Percentiles rank a stretch among this genome's conserved stretches.
phyloP scores from a whole-genome alignment of 2,113 vertebrate genomes.

The Cromileptes altivelis region DNA sequence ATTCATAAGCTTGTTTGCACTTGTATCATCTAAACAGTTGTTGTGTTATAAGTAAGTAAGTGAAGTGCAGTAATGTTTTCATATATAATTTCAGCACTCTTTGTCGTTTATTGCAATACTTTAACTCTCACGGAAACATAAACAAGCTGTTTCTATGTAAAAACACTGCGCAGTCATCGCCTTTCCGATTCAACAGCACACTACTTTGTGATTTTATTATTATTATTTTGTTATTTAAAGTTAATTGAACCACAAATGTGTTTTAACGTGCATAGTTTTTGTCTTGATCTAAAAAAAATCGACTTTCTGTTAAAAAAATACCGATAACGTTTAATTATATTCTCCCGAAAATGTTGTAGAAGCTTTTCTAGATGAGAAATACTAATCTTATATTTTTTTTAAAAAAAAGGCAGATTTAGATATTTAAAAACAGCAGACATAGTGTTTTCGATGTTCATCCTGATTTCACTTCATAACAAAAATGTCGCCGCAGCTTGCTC shows the following conservation, averaged over 20 bases:
- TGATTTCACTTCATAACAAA: slow-evolving; percentile 68
- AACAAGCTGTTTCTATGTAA: slow-evolving; percentile 26
- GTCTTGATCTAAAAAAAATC: background rate
- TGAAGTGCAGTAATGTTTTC: background rate
- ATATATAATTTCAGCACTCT: background rate
- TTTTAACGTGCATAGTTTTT: background rate
- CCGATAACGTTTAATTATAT: background rate
- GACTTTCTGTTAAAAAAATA: slow-evolving; percentile 1
- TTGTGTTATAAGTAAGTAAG: background rate
- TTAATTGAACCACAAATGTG: background rate
- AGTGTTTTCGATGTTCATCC: slow-evolving; percentile 30
- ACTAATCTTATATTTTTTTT: background rate
- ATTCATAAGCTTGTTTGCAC: background rate
- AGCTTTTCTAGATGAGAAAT: background rate
- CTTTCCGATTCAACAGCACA: background rate
- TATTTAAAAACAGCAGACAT: background rate
- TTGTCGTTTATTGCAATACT: background rate
- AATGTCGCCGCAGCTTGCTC: slow-evolving; percentile 73
- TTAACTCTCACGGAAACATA: slow-evolving; percentile 18
- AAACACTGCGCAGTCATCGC: background rate
- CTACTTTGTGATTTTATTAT: background rate
- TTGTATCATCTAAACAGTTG: background rate
- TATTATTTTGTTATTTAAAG: background rate
- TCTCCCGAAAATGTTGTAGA: background rate
- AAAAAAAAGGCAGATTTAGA: background rate